Evolutionary conservation across 2,888 invertebrate species (phyloP), one percentile per base, ranked within the genome.

Genomic region (Cephonodes hylas): DNA sequence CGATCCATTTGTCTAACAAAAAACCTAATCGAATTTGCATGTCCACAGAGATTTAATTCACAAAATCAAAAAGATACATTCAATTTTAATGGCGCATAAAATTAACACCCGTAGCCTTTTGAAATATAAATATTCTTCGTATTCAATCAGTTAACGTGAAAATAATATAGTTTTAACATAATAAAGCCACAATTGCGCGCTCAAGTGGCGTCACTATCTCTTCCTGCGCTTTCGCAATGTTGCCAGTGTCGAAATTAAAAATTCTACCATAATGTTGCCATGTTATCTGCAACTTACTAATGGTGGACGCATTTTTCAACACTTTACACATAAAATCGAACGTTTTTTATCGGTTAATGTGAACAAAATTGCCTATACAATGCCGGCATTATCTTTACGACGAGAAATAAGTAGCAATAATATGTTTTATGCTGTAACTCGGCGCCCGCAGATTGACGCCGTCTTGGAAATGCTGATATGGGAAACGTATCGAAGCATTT

Each of bases 331-430:
- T 85, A 86, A 86, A 85, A 86, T 86, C 84, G 83, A 85, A 79
- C 57, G 38, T 42, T 56, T 79, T 83, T 89, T 88, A 88, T 86
- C 87, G 78, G 77, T 76, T 82, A 85, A 86, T 86, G 84, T 84
- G 84, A 83, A 88, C 84, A 80, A 77, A 86, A 88, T 81, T 78
- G 78, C 84, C 81, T 83, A 81, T 85, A 87, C 86, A 86, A 88
- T 88, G 84, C 80, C 75, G 81, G 83, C 76, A 83, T 88, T 88
- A 89, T 89, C 88, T 89, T 89, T 87, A 88, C 81, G 81, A 82
- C 83, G 76, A 71, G 72, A 71, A 84, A 80, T 89, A 86, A 90
- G 85, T 85, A 85, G 81, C 85, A 86, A 88, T 89, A 89, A 89
- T 85, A 85, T 85, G 82, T 88, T 88, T 85, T 86, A 86, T 85